Evolutionary conservation across 2,797 vertebrate species (phyloP).

Genomic region (Lutra lutra): DNA sequence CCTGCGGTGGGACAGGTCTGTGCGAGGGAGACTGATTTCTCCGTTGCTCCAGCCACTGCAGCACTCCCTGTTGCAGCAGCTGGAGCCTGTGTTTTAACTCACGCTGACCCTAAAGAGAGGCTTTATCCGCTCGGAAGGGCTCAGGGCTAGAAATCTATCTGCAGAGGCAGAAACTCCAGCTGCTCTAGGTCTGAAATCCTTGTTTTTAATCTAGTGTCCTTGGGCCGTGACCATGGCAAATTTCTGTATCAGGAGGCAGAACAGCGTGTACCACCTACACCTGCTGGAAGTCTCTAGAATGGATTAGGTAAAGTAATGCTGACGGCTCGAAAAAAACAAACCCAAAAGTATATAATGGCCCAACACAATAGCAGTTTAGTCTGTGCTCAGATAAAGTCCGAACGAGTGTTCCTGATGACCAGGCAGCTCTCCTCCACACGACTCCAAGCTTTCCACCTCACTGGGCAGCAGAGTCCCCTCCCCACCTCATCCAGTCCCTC

Average conservation of each 20-base stretch:
- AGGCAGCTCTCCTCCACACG: not conserved
- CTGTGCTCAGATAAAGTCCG: not conserved
- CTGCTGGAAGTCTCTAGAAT: not conserved
- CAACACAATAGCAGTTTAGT: not conserved
- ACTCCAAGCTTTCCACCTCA: not conserved
- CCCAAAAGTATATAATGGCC: not conserved
- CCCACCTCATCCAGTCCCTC: fast-evolving
- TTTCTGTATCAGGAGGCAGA: not conserved
- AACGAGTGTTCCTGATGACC: not conserved
- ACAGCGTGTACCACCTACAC: fast-evolving
- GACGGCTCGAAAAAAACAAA: not conserved
- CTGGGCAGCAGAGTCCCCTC: not conserved
- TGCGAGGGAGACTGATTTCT: not conserved
- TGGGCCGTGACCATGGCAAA: not conserved
- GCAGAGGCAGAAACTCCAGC: not conserved
- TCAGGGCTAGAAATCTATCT: not conserved
- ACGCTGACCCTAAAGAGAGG: not conserved
- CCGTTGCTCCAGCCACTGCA: fast-evolving
- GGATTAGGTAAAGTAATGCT: too few relatives aligned
- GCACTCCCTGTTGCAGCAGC: too few relatives aligned
- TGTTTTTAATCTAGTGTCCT: not conserved
- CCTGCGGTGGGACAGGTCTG: too few relatives aligned
- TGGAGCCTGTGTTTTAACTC: not conserved
- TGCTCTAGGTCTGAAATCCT: not conserved
- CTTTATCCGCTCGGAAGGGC: fast-evolving